Base-by-base conservation (phyloP, 2,888 invertebrate genomes). In the Danaus chrysippus region DNA sequence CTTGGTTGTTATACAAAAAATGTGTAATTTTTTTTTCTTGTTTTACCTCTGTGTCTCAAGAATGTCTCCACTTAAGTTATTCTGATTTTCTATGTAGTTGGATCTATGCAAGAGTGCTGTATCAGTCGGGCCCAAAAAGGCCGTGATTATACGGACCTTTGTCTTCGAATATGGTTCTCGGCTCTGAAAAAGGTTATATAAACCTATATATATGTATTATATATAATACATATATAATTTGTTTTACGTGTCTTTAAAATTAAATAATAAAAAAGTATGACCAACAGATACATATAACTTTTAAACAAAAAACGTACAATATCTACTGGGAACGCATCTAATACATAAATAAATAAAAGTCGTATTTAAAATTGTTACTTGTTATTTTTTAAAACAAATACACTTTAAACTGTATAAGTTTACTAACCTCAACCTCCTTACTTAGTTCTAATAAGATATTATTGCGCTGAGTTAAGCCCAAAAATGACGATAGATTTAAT, bases 61-160 rank as follows among this genome's bases (percentile, higher is more conserved):
- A 6, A 74, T 77, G 23, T 79, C 73, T 10, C 82, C 79, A 42
- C 75, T 72, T 3, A 84, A 68, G 53, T 66, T 73, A 42, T 73
- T 70, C 1, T 69, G 70, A 61, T 79, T 76, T 70, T 77, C 78
- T 54, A 78, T 75, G 41, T 81, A 82, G 68, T 79, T 77, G 52
- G 76, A 76, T 68, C 82, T 78, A 44, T 84, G 79, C 1, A 87
- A 70, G 41, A 89, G 78, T 3, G 86, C 89, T 0, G 90, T 90
- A 70, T 90, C 89, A 0, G 90, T 90, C 0, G 88, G 87, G 1
- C 90, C 90, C 17, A 88, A 79, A 64, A 90, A 90, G 6, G 87
- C 85, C 10, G 87, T 84, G 67, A 87, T 64, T 43, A 89, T 77
- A 9, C 87, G 82, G 3, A 90, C 88, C 65, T 79, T 74, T 8